These are phyloP conservation scores for Dasypus novemcinctus DNA, from an alignment of 2,113 vertebrate species.

Conservation along the genomic window DNA sequence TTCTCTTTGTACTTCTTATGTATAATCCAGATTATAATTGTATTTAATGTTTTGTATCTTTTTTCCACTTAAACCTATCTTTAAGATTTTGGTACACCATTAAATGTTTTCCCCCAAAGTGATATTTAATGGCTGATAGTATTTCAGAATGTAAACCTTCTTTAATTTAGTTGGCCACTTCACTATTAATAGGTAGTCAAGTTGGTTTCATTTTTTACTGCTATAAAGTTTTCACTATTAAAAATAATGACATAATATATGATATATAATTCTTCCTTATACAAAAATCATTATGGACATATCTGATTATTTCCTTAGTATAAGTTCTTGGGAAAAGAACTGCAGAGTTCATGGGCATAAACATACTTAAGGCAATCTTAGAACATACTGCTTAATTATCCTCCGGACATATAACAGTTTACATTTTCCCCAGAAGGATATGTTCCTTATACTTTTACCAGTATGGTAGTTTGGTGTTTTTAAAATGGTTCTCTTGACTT, in stretches of 20 bases:
- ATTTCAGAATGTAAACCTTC: background rate
- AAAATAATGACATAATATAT: background rate
- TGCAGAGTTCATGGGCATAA: background rate
- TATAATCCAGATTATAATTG: background rate
- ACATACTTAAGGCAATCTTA: background rate
- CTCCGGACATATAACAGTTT: background rate
- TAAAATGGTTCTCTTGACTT: background rate
- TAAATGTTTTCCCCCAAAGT: background rate
- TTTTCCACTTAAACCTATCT: background rate
- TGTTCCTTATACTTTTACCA: background rate
- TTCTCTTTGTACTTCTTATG: slow-evolving; percentile 20
- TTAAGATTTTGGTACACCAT: background rate
- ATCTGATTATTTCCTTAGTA: background rate
- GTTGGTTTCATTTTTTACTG: background rate
- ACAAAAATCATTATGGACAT: background rate
- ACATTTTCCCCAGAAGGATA: background rate
- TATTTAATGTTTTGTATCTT: background rate
- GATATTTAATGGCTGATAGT: background rate
- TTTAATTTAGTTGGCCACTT: background rate
- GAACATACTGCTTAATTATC: background rate
- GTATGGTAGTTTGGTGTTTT: background rate
- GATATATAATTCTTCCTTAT: background rate
- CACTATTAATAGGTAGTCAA: background rate
- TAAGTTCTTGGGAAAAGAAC: background rate
- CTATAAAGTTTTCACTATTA: background rate